Evolutionary conservation across 2,797 vertebrate species (phyloP).

Genomic region (Mormyrops boulengeri): DNA sequence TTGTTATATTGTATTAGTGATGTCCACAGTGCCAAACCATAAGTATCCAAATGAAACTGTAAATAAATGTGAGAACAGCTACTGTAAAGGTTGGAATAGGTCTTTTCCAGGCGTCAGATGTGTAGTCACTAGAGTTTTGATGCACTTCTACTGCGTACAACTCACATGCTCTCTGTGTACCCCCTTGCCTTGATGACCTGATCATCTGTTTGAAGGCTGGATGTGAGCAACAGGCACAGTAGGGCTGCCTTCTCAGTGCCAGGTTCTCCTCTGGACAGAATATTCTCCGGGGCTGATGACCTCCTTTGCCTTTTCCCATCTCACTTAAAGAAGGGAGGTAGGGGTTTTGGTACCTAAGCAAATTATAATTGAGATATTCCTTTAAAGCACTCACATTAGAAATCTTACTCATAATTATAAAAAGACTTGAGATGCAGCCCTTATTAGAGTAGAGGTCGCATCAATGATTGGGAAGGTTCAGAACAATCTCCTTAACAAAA

Average conservation of each 20-base stretch:
- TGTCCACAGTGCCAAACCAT: conserved; percentile 13
- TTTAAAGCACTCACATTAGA: background rate
- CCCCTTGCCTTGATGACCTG: background rate
- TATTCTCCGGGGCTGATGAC: background rate
- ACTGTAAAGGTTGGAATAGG: background rate
- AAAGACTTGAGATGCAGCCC: background rate
- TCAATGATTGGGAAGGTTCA: background rate
- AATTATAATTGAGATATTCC: background rate
- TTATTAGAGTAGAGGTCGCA: background rate
- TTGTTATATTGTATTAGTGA: background rate
- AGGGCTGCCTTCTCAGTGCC: background rate
- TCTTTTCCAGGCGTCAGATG: background rate
- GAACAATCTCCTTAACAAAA: background rate
- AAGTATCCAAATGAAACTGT: conserved; percentile 16
- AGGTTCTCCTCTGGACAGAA: background rate
- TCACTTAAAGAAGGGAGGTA: background rate
- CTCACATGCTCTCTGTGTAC: background rate
- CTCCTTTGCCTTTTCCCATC: background rate
- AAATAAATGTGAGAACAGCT: conserved; percentile 3
- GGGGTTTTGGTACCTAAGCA: background rate
- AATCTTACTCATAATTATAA: conserved; percentile 5
- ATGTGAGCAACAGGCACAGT: background rate
- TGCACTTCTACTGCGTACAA: background rate
- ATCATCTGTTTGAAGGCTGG: background rate
- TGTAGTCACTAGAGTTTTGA: background rate